Evolutionary conservation across 2,113 vertebrate species (phyloP), one percentile per base, ranked within the genome.

Genomic region (Oceanodroma tethys): DNA sequence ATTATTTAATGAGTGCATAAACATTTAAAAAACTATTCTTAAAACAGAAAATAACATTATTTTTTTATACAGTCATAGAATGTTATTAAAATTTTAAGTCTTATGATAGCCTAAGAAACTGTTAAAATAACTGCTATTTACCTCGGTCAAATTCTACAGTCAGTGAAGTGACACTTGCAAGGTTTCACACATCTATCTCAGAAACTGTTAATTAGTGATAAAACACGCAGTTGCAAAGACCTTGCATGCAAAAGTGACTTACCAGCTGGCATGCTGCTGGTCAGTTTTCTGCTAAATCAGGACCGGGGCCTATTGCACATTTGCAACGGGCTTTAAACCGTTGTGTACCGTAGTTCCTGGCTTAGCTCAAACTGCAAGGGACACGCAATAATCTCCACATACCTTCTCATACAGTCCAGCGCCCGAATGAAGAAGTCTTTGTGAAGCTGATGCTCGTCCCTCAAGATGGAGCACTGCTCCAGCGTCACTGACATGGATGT

Each of bases 401-500:
- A 99, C 99, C 99, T 99, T 76, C 99, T 98, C 99, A 99, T 99
- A 83, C 99, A 99, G 94, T 99, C 99, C 98, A 99, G 98, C 0
- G 99, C 99, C 4, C 99, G 98, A 60, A 99, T 98, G 55, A 99
- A 99, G 98, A 99, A 99, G 94, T 99, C 99, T 89, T 99, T 99
- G 97, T 99, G 99, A 74, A 99, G 98, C 83, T 99, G 99, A 93
- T 99, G 99, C 90, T 99, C 99, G 1, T 99, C 99, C 83, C 99
- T 98, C 91, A 99, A 95, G 94, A 99, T 98, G 29, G 99, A 98
- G 95, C 99, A 99, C 96, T 99, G 99, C 95, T 99, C 99, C 74
- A 99, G 98, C 0, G 99, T 99, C 95, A 99, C 99, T 2, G 99
- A 99, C 99, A 99, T 99, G 23, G 99, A 99, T 0, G 99, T 99